Evolutionary conservation across 2,888 invertebrate species (phyloP).

Genomic region (Physocephala rufipes): DNA sequence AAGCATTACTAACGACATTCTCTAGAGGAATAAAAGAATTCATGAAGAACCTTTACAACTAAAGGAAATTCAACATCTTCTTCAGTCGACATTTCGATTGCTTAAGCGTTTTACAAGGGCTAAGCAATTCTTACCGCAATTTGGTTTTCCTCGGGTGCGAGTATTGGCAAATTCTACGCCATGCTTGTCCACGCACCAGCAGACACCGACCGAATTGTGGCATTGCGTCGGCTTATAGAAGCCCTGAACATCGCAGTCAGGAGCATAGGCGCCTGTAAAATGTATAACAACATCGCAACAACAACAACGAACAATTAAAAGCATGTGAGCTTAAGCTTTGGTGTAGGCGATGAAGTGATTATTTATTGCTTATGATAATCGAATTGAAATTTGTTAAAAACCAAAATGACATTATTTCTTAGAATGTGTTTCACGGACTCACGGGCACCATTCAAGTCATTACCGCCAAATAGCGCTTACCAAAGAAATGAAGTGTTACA

Average conservation of each 20-base stretch:
- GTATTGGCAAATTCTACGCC: conserved; percentile 88
- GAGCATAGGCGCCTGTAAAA: conserved; percentile 76
- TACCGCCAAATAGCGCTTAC: too few species aligned
- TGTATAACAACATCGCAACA: conserved; percentile 41
- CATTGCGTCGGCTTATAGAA: conserved; percentile 89
- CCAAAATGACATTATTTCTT: too few species aligned
- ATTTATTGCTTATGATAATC: too few species aligned
- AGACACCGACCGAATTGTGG: conserved; percentile 85
- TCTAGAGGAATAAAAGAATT: conserved; percentile 52
- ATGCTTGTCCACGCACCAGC: conserved; percentile 94
- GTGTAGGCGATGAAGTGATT: conserved; percentile 7
- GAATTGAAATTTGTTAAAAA: conserved; percentile 6
- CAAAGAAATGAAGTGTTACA: too few species aligned
- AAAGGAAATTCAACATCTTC: too few species aligned
- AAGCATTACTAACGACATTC: conserved; percentile 69
- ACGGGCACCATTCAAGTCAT: too few species aligned
- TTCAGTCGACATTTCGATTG: too few species aligned
- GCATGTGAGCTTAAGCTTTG: conserved; percentile 28
- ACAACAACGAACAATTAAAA: conserved; percentile 33
- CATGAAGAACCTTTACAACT: conserved; percentile 2
- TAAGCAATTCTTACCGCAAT: conserved; percentile 75
- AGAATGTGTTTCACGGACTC: too few species aligned
- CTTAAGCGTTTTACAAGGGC: too few species aligned
- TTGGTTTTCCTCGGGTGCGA: conserved; percentile 81
- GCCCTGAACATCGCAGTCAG: conserved; percentile 86